These are phyloP conservation scores for Hucho hucho DNA, from an alignment of 2,113 vertebrate species.

Conservation along the genomic window DNA sequence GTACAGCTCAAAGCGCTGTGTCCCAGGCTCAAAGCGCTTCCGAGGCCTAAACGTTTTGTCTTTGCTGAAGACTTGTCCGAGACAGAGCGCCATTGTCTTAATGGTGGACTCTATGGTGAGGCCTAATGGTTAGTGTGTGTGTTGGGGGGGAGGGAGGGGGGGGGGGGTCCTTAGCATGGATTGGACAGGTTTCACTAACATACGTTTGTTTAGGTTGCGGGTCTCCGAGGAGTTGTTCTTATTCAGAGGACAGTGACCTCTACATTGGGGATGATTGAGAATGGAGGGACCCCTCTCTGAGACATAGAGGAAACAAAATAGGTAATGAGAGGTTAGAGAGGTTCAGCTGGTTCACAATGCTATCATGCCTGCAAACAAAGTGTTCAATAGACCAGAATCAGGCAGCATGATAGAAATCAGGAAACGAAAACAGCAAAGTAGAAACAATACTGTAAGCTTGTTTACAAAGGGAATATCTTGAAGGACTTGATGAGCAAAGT, in stretches of 20 bases:
- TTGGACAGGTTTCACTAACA: not conserved
- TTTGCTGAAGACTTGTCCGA: slow-evolving; percentile 97
- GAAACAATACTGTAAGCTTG: not conserved
- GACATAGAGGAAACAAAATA: slow-evolving; percentile 30
- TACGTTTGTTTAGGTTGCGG: slow-evolving; percentile 31
- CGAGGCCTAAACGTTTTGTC: slow-evolving; percentile 94
- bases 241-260: slow-evolving; percentile 25
- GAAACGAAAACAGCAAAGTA: slow-evolving; percentile 2
- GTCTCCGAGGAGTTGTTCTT: not conserved
- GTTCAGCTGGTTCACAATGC: slow-evolving; percentile 9
- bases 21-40: slow-evolving; percentile 92
- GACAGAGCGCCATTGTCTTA: slow-evolving; percentile 86
- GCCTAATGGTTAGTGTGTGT: not conserved
- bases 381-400: not conserved
- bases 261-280: slow-evolving; percentile 26
- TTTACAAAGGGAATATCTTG: slow-evolving; percentile 1
- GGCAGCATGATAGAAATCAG: not conserved
- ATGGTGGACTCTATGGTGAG: slow-evolving; percentile 35
- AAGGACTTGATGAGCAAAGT: slow-evolving; percentile 4
- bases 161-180: slow-evolving; percentile 2
- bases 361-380: not conserved
- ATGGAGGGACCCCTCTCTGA: slow-evolving; percentile 26
- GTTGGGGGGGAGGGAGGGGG: not conserved
- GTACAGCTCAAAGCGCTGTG: slow-evolving; percentile 93
- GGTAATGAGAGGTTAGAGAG: slow-evolving; percentile 3